phyloP scores from a whole-genome alignment of 2,888 invertebrate species.

The Saturnia pavonia region DNA sequence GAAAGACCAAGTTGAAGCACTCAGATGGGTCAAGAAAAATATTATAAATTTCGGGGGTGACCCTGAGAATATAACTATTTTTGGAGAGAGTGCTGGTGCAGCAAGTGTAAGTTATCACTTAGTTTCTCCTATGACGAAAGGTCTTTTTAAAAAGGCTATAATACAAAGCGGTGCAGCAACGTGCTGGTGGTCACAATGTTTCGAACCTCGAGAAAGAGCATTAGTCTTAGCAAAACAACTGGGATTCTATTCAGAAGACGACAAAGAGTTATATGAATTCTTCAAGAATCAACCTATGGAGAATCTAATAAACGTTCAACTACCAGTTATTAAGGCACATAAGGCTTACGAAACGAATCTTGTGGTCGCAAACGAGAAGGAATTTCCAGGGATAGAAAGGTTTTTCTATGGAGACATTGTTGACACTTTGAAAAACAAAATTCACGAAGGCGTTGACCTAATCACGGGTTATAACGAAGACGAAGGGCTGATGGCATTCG shows the following conservation, averaged over 20 bases:
- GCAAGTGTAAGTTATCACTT: conserved; percentile 57
- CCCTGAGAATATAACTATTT: conserved; percentile 65
- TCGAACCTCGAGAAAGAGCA: conserved; percentile 74
- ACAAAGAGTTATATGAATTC: conserved; percentile 53
- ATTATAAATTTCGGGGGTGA: conserved; percentile 67
- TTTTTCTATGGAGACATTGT: conserved; percentile 50
- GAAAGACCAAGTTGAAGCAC: conserved; percentile 72
- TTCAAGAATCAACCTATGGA: conserved; percentile 50
- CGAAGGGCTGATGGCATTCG: conserved; percentile 78
- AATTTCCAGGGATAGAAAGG: conserved; percentile 50
- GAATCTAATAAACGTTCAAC: conserved; percentile 35
- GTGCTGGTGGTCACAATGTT: conserved; percentile 72
- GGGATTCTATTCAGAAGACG: conserved; percentile 53
- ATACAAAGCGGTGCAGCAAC: conserved; percentile 86
- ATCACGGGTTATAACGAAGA: conserved; percentile 87
- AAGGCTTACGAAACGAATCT: conserved; percentile 41
- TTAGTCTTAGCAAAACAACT: conserved; percentile 47
- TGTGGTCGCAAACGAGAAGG: conserved; percentile 46
- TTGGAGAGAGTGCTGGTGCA: conserved; percentile 71
- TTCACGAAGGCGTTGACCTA: conserved; percentile 80
- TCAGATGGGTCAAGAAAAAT: conserved; percentile 66
- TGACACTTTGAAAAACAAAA: conserved; percentile 68
- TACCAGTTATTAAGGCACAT: conserved; percentile 37
- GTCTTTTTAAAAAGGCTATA: conserved; percentile 77
- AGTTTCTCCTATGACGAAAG: conserved; percentile 69